Evolutionary conservation across 2,888 invertebrate species (phyloP).

Genomic region (Eupithecia tripunctaria): DNA sequence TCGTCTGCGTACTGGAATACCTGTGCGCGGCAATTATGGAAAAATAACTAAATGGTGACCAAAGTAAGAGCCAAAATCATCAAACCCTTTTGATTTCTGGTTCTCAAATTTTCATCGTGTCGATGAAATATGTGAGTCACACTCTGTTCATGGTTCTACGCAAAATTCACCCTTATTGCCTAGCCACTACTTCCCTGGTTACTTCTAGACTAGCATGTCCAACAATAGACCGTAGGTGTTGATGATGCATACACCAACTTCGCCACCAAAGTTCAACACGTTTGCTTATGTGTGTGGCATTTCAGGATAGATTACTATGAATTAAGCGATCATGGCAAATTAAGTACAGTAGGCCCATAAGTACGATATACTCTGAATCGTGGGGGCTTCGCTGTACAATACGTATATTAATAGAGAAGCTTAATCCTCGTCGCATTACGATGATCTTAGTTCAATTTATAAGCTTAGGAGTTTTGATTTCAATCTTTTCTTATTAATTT

Average conservation of each 20-base stretch:
- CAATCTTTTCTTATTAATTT: too few relatives aligned
- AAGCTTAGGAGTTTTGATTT: slow-evolving; percentile 8
- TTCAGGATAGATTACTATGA: slow-evolving; percentile 49
- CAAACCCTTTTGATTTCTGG: too few relatives aligned
- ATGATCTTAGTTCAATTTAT: slow-evolving; percentile 28
- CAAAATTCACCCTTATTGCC: too few relatives aligned
- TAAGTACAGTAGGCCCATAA: slow-evolving; percentile 47
- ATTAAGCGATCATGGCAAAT: slow-evolving; percentile 61
- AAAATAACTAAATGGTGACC: too few relatives aligned
- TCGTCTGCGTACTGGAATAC: too few relatives aligned
- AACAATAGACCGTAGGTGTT: not conserved
- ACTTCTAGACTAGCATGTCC: not conserved
- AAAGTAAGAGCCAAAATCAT: too few relatives aligned
- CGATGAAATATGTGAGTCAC: too few relatives aligned
- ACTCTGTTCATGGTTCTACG: too few relatives aligned
- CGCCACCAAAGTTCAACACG: slow-evolving; percentile 8
- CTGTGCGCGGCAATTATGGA: too few relatives aligned
- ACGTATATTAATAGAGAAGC: slow-evolving; percentile 65
- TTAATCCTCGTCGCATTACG: slow-evolving; percentile 61
- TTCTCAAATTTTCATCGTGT: too few relatives aligned
- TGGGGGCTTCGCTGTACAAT: slow-evolving; percentile 64
- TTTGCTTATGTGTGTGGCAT: slow-evolving; percentile 32
- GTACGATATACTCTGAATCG: slow-evolving; percentile 63
- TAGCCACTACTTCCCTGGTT: too few relatives aligned
- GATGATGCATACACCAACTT: not conserved